Percentiles rank a stretch among this genome's conserved stretches.
These are phyloP conservation scores for Alligator mississippiensis DNA, from an alignment of 2,113 vertebrate genomes.

Conservation along the genomic window DNA sequence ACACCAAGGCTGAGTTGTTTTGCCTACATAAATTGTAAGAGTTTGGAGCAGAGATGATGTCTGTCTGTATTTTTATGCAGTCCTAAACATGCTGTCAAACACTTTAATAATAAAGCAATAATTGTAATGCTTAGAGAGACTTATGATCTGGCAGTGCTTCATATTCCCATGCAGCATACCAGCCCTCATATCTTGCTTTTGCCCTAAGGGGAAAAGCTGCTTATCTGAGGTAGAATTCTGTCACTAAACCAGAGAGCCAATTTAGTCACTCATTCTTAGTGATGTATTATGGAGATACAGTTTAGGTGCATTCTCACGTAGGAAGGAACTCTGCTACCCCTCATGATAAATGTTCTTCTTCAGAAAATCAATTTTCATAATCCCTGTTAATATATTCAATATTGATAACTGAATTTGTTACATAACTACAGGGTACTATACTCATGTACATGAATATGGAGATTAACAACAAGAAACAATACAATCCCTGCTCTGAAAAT, in stretches of 20 bases:
- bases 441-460: not conserved
- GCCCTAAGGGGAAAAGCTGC: not conserved
- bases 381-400: no score
- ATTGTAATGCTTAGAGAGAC: not conserved
- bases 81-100: not conserved
- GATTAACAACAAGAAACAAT: not conserved
- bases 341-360: not conserved
- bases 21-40: not conserved
- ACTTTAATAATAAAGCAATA: not conserved
- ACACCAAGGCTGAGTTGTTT: not conserved
- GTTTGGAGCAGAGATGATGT: not conserved
- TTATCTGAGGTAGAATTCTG: not conserved
- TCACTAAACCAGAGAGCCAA: not conserved
- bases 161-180: not conserved
- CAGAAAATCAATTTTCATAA: not conserved
- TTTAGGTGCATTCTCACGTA: not conserved
- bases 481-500: not conserved
- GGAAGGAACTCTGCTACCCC: not conserved
- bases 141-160: not conserved
- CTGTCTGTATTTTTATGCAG: not conserved
- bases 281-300: not conserved
- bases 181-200: rapidly evolving
- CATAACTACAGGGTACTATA: not conserved
- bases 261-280: not conserved
- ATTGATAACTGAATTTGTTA: no score